Evolutionary conservation across 2,113 vertebrate genomes (phyloP), one percentile per base, ranked within the genome.

Genomic region (Pongo pygmaeus): DNA sequence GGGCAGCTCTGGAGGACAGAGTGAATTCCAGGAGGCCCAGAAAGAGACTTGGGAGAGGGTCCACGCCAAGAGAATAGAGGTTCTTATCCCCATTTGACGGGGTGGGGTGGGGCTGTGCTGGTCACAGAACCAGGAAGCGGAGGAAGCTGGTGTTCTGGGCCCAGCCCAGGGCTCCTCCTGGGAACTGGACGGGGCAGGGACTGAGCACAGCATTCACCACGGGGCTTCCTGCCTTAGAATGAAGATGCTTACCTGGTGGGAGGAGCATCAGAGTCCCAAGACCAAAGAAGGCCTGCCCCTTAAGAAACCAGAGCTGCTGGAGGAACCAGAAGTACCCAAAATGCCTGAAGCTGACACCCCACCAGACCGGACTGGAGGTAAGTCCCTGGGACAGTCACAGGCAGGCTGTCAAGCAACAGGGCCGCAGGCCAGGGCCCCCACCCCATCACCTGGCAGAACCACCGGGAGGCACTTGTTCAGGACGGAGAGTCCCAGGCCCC

Each of bases 131-230:
- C 13, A 4, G 11, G 35, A 40, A 23, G 40, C 1, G 8, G 38
- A 75, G 20, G 77, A 40, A 74, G 35, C 11, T 2, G 2, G 55
- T 67, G 23, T 27, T 30, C 57, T 64, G 38, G 40, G 6, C 6
- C 38, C 30, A n/a, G 46, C 8, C 84, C 20, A 46, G 59, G 18
- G 43, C 18, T 92, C 17, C 38, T 35, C 32, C 48, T 6, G 2
- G 61, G 67, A 70, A 17, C 4, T 0, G 2, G 17, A 22, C 6
- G 1, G 13, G 4, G 8, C 0, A 0, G 0, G 4, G 20, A 5
- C 13, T 30, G 23, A 80, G 30, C 23, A 12, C 80, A 46, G 40
- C 10, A 3, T 40, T 86, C 40, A 95, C 27, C 80, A 22, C 16
- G 1, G 6, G 16, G 10, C 9, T 88, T 25, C 0, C 7, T 57